Conservation (phyloP, 2,797 vertebrate species). For the Ctenochaetus hawaiiensis region DNA sequence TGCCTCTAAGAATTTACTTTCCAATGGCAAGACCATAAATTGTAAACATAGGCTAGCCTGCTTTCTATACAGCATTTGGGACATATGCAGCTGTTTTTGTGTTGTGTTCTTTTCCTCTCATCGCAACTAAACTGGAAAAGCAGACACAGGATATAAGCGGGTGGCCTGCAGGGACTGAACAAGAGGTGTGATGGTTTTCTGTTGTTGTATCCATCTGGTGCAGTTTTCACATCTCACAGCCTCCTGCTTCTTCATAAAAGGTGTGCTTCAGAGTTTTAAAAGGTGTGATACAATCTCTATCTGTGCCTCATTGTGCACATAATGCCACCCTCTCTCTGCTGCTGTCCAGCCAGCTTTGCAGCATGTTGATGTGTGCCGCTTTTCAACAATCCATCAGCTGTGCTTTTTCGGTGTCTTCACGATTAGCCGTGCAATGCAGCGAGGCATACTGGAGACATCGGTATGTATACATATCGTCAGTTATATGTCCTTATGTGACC, state of each 20-base stretch:
- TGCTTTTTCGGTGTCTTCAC: slow-evolving; percentile 9
- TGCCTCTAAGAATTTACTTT: slow-evolving; percentile 20
- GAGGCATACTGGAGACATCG: not conserved
- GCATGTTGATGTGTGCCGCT: not conserved
- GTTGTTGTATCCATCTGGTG: slow-evolving; percentile 71
- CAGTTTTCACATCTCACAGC: slow-evolving; percentile 72
- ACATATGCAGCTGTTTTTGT: slow-evolving; percentile 57
- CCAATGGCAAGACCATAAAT: not conserved
- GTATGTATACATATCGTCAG: not conserved
- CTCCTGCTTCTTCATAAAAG: slow-evolving; percentile 69
- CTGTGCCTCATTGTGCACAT: slow-evolving; percentile 48
- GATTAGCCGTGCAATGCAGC: slow-evolving; percentile 5
- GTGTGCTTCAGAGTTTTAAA: slow-evolving; percentile 66
- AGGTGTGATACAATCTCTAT: slow-evolving; percentile 62
- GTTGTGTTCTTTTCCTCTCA: slow-evolving; percentile 29
- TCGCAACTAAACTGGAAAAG: slow-evolving; percentile 49
- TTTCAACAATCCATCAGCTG: slow-evolving; percentile 10
- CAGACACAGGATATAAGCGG: slow-evolving; percentile 66
- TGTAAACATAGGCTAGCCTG: no score
- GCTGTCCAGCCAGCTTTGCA: slow-evolving; percentile 28
- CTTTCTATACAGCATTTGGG: not conserved
- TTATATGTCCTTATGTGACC: slow-evolving; percentile 3
- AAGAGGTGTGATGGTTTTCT: slow-evolving; percentile 70
- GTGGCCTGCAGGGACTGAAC: slow-evolving; percentile 66
- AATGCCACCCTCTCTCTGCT: slow-evolving; percentile 21